These are phyloP conservation scores for Calidris pygmaea DNA, from an alignment of 2,113 vertebrate species.

Conservation along the genomic window DNA sequence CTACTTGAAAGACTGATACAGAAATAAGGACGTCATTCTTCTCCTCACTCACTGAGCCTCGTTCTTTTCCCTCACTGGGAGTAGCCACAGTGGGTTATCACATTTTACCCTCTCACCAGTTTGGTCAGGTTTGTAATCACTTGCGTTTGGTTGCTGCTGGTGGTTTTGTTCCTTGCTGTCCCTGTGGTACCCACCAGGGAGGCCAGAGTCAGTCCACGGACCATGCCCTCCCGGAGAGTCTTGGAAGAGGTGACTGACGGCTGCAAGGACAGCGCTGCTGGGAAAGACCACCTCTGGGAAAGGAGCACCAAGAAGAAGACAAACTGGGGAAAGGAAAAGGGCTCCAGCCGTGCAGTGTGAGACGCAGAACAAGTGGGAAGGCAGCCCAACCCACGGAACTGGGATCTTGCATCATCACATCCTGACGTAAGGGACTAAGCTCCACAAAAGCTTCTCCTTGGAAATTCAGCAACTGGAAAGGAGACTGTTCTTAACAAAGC, in stretches of 20 bases:
- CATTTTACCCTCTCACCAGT: background rate
- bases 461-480: background rate
- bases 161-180: background rate
- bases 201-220: rapidly evolving
- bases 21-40: background rate
- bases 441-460: background rate
- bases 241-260: background rate
- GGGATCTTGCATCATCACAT: background rate
- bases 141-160: background rate
- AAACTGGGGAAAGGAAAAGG: background rate
- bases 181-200: rapidly evolving
- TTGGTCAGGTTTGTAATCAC: background rate
- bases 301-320: background rate
- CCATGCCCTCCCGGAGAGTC: background rate
- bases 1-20: background rate
- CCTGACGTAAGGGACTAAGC: background rate
- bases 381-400: background rate
- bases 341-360: background rate
- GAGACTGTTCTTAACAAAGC: constrained; percentile 25
- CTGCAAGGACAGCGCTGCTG: background rate
- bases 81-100: background rate
- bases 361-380: background rate
- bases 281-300: background rate
- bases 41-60: background rate
- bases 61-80: background rate